Base-by-base conservation (phyloP, 2,797 vertebrate genomes). In the Poeciliopsis gracilis region DNA sequence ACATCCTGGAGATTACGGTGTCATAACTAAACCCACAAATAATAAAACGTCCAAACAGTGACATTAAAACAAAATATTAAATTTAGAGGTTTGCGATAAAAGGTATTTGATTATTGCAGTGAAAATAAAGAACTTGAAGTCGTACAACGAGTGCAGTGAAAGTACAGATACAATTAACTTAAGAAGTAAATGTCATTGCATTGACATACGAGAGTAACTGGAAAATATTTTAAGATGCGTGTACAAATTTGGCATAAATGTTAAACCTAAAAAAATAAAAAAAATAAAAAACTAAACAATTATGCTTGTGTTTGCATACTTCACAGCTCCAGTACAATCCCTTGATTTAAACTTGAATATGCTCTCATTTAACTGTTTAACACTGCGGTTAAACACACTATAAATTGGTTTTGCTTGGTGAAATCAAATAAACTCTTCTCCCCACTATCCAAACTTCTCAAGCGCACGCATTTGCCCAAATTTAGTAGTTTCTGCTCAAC, bases 361-460 rank as follows among this genome's bases (percentile, higher is more conserved):
- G 61, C 61, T 36, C 30, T 63, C 59, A 63, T 63, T 63, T 20
- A 63, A 63, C 33, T 63, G 61, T 33, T 63, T 36, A 63, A 63
- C 33, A 8, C 33, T 9, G 59, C 59, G 10, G 61, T 63, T 63
- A 63, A 36, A 67, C 20, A 12, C 4, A 18, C 10, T 25, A 67
- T 67, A 20, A 25, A 12, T 67, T 25, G 36, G 36, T 38, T 67
- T 67, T 67, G 63, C 36, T 41, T 67, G 36, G 25, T 41, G 9
- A 23, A 41, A 25, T 25, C 3, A 67, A 67, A 20, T 2, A 67
- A 67, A 38, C 8, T n/a, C 53, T 55, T 10, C 23, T 53, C 8
- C 7, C 15, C 28, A 8, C 15, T 18, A 3, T 53, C 51, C 55
- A 57, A 57, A 57, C 30, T 12, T 57, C 55, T 28, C n/a, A 15